These are phyloP conservation scores for Illadopsis cleaveri DNA, from an alignment of 2,113 vertebrate genomes.

Conservation along the genomic window DNA sequence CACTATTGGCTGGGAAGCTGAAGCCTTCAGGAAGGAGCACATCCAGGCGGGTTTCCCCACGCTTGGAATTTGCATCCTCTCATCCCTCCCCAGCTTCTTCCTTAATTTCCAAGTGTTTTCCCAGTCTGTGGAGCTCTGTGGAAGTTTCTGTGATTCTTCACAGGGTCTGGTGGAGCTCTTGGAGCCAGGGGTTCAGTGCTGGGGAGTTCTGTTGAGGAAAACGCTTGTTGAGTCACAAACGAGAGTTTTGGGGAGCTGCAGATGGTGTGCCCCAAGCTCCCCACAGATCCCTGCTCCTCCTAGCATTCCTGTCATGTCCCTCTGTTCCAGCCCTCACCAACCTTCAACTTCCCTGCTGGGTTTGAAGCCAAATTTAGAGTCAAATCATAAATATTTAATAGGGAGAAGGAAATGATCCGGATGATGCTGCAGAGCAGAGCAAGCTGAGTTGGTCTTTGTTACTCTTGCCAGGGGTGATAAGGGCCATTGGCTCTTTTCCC, in stretches of 20 bases:
- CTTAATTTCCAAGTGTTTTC: background rate
- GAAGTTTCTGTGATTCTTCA: background rate
- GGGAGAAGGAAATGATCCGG: rapidly evolving
- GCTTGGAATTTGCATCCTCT: background rate
- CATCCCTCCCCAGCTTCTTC: background rate
- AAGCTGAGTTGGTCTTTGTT: background rate
- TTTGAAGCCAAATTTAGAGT: background rate
- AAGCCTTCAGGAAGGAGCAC: rapidly evolving
- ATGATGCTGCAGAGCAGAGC: background rate
- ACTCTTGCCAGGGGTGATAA: background rate
- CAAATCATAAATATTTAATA: background rate
- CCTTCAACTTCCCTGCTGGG: background rate
- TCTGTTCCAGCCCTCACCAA: rapidly evolving
- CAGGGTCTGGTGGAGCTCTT: rapidly evolving
- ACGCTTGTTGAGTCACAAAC: rapidly evolving
- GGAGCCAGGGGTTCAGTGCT: background rate
- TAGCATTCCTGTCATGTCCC: background rate
- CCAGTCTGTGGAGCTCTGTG: background rate
- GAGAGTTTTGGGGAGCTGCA: background rate
- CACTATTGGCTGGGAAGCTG: rapidly evolving
- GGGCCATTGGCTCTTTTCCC: background rate
- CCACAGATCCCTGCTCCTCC: rapidly evolving
- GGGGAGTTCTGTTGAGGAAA: background rate
- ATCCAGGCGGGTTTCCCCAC: background rate
- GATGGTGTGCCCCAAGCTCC: background rate